Evolutionary conservation across 2,888 invertebrate genomes (phyloP).

Genomic region (Cyclophora albipunctata): DNA sequence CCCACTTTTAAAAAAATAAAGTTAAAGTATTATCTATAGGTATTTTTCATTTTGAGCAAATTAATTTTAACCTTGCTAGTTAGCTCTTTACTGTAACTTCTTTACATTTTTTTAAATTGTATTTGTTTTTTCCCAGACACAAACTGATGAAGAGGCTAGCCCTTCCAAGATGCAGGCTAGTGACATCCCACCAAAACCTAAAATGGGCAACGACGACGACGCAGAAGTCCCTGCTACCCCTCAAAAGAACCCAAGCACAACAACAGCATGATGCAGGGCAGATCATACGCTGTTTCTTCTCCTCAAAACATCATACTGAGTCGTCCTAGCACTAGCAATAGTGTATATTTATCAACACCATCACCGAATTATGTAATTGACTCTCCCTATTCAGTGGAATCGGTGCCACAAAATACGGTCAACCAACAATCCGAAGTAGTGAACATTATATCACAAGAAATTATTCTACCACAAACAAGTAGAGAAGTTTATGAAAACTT

Average conservation of each 20-base stretch:
- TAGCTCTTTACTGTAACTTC: too few species aligned
- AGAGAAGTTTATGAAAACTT: slow-evolving; percentile 7
- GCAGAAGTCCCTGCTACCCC: too few species aligned
- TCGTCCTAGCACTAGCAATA: slow-evolving; percentile 1
- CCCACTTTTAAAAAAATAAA: slow-evolving; percentile 2
- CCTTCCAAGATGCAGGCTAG: too few species aligned
- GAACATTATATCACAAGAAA: slow-evolving; percentile 11
- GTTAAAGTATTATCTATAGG: not conserved
- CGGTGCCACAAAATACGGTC: slow-evolving; percentile 4
- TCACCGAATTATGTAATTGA: slow-evolving; percentile 2
- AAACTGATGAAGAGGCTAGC: too few species aligned
- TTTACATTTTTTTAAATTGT: too few species aligned
- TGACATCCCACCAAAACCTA: too few species aligned
- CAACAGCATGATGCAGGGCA: too few species aligned
- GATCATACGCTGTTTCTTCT: slow-evolving; percentile 7
- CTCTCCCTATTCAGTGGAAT: slow-evolving; percentile 1
- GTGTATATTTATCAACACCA: slow-evolving; percentile 8
- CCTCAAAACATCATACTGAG: slow-evolving; percentile 10
- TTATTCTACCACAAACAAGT: slow-evolving; percentile 1
- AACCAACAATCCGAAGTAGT: slow-evolving; percentile 7
- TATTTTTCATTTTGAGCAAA: too few species aligned
- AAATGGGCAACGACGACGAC: too few species aligned
- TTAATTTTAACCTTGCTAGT: too few species aligned
- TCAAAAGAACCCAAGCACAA: slow-evolving; percentile 5
- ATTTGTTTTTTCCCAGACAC: too few species aligned